Conservation (phyloP, 2,888 invertebrate genomes). For the Tanypteryx hageni region DNA sequence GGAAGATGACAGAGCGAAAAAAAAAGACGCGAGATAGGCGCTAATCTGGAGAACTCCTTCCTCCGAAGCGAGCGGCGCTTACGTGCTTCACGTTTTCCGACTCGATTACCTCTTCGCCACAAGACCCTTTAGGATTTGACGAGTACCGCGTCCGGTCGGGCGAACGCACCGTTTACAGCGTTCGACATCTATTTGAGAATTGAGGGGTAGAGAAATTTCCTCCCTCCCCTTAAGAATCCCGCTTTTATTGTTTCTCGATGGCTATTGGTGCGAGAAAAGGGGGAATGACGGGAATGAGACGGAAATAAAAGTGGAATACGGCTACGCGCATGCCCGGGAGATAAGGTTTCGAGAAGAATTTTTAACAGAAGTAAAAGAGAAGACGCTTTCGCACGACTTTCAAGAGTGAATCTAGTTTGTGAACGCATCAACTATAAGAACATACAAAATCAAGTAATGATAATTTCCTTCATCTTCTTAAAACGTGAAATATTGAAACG, state of each 20-base stretch:
- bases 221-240: too few relatives aligned
- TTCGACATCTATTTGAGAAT: too few relatives aligned
- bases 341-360: neutral
- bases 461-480: neutral
- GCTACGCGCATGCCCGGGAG: neutral
- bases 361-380: too few relatives aligned
- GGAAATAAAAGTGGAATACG: neutral
- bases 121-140: neutral
- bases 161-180: neutral
- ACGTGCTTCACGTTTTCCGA: too few relatives aligned
- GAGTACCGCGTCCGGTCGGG: neutral
- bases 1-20: neutral
- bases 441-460: too few relatives aligned
- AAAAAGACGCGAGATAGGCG: constrained; percentile 2
- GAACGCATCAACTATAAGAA: too few relatives aligned
- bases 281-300: neutral
- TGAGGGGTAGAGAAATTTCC: too few relatives aligned
- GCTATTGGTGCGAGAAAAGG: neutral
- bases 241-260: too few relatives aligned
- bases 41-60: neutral
- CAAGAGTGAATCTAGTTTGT: too few relatives aligned
- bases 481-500: neutral
- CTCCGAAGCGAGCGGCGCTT: neutral
- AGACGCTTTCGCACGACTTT: too few relatives aligned
- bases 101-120: too few relatives aligned